These are phyloP conservation scores for Liasis olivaceus DNA, from an alignment of 2,797 vertebrate genomes.

Conservation along the genomic window DNA sequence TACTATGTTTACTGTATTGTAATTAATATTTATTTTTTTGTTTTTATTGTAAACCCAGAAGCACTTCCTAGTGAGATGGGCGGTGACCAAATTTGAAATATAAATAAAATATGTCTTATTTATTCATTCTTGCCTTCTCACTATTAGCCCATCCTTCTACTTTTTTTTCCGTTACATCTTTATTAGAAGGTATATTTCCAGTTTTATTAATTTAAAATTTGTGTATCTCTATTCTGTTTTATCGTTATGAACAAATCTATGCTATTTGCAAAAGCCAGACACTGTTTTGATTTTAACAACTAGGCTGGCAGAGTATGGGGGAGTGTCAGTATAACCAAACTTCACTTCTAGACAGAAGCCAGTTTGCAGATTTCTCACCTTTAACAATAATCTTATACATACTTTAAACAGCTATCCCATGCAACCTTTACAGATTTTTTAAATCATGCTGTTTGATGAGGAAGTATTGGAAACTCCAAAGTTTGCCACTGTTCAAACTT, in stretches of 20 bases:
- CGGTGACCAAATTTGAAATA: no score
- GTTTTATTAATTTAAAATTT: background rate
- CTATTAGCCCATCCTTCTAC: background rate
- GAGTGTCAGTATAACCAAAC: background rate
- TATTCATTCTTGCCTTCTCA: background rate
- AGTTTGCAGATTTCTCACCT: background rate
- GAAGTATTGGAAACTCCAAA: background rate
- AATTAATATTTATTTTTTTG: no score
- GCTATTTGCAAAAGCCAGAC: background rate
- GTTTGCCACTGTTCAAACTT: background rate
- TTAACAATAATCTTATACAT: background rate
- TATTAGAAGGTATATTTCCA: background rate
- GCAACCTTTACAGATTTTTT: background rate
- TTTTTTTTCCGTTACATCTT: no score
- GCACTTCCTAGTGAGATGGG: no score
- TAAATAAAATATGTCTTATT: background rate
- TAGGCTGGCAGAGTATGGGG: background rate
- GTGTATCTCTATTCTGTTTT: background rate
- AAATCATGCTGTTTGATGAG: background rate
- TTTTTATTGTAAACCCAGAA: no score
- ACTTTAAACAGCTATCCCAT: background rate
- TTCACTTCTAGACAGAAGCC: background rate
- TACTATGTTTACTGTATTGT: no score
- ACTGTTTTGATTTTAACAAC: background rate
- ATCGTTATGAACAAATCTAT: background rate